Percentiles rank a stretch among this genome's conserved stretches.
Evolutionary conservation across 2,113 vertebrate genomes (phyloP).

Genomic region (Clarias macrocephalus): DNA sequence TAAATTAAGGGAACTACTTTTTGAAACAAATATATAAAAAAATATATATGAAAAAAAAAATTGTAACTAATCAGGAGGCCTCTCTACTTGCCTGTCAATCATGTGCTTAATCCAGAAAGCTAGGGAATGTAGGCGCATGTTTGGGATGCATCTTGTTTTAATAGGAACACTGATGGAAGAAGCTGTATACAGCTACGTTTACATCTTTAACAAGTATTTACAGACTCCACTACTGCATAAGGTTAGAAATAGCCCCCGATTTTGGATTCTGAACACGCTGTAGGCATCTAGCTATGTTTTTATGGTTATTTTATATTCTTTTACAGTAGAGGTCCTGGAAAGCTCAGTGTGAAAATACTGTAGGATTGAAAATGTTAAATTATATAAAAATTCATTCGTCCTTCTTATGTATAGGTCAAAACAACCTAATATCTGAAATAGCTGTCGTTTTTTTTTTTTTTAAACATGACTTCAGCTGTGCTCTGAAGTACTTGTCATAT

Average conservation of each 20-base stretch:
- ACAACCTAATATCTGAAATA: not conserved
- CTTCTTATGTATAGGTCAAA: not conserved
- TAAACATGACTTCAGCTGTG: not conserved
- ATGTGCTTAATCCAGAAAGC: not conserved
- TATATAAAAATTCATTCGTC: not conserved
- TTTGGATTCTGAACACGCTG: not conserved
- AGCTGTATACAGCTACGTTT: not conserved
- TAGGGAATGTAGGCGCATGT: not conserved
- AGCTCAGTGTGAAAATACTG: not conserved
- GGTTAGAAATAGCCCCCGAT: not conserved
- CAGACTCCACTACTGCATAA: not conserved
- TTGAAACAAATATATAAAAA: no score
- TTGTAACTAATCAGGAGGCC: not conserved
- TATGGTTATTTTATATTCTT: not conserved
- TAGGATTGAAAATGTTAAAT: not conserved
- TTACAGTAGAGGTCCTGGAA: not conserved
- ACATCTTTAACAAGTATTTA: not conserved
- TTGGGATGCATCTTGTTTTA: not conserved
- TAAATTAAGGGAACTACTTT: not conserved
- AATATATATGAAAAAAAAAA: no score
- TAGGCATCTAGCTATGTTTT: not conserved
- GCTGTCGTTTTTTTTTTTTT: not conserved
- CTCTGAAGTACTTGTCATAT: no score
- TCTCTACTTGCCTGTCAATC: not conserved
- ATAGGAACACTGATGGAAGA: not conserved